Evolutionary conservation across 2,113 vertebrate genomes (phyloP), one percentile per base, ranked within the genome.

Genomic region (Orycteropus afer): DNA sequence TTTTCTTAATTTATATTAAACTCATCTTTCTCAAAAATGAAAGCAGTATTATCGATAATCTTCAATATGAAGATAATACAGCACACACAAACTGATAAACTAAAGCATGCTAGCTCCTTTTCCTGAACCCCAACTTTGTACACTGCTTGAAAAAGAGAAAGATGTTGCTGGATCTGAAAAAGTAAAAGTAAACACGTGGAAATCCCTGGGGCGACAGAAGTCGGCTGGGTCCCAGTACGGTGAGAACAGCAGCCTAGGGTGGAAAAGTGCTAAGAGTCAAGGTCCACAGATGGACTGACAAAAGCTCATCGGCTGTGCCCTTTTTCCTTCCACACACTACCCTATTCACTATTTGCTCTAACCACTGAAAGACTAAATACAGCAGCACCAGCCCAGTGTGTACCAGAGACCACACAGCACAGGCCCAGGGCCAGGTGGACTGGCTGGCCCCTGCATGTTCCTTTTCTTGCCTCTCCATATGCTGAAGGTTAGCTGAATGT

Each of bases 111-210:
- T n/a, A n/a, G n/a, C n/a, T n/a, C n/a, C n/a, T n/a, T n/a, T n/a
- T n/a, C n/a, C n/a, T 13, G 37, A 78, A 69, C 29, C 18, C 77
- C 78, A 83, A 29, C 25, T 29, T 59, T 4, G 0, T 8, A 77
- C 10, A 47, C 2, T 14, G 20, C 23, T 90, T 82, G 37, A 71
- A 88, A 89, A 90, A 81, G 45, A 76, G 83, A 89, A 90, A 81
- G 45, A 76, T 81, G 53, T 2, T 49, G 37, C 34, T 7, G 32
- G 67, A 20, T 57, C 65, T 29, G 81, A 74, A 65, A 71, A 42
- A 53, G 45, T 73, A 47, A 73, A 45, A 45, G n/a, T n/a, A n/a
- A 77, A 73, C 53, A 74, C 3, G 0, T 22, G 13, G 20, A 65
- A 76, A 42, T 13, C 45, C 29, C 57, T n/a, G 11, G 57, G 40